These are phyloP conservation scores for Rhagonycha fulva DNA, from an alignment of 2,888 invertebrate genomes.

Conservation along the genomic window DNA sequence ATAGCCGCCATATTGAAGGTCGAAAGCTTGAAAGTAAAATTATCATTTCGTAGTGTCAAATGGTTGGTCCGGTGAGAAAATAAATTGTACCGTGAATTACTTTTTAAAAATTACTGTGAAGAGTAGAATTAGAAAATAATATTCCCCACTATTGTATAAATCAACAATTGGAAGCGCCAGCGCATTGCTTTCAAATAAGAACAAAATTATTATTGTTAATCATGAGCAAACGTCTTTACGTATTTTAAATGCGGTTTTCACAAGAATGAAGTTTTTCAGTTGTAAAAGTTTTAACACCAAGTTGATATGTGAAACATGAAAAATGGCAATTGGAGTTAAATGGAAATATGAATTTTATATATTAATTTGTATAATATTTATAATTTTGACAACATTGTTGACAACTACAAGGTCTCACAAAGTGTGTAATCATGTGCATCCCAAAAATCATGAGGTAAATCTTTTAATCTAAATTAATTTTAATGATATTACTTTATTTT, in stretches of 20 bases:
- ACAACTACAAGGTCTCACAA: constrained; percentile 27
- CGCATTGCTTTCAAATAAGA: not conserved
- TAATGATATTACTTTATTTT: not conserved
- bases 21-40: not conserved
- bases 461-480: not conserved
- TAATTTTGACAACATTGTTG: not conserved
- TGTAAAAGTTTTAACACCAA: constrained; percentile 27
- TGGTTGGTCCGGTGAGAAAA: not conserved
- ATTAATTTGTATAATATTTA: constrained; percentile 8
- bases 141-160: not conserved
- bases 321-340: constrained; percentile 45
- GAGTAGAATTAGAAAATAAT: not conserved
- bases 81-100: not conserved
- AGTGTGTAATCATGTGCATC: constrained; percentile 39
- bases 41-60: not conserved
- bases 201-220: not conserved
- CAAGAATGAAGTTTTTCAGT: constrained; percentile 12
- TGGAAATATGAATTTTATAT: constrained; percentile 38
- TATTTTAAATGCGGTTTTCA: not conserved
- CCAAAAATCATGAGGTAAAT: constrained; percentile 37
- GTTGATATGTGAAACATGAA: not conserved
- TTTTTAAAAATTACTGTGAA: not conserved
- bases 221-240: not conserved
- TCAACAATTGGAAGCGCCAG: not conserved
- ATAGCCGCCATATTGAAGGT: not conserved